Evolutionary conservation across 1,140 invertebrate species (phyloP).

Genomic region (Pinna nobilis): DNA sequence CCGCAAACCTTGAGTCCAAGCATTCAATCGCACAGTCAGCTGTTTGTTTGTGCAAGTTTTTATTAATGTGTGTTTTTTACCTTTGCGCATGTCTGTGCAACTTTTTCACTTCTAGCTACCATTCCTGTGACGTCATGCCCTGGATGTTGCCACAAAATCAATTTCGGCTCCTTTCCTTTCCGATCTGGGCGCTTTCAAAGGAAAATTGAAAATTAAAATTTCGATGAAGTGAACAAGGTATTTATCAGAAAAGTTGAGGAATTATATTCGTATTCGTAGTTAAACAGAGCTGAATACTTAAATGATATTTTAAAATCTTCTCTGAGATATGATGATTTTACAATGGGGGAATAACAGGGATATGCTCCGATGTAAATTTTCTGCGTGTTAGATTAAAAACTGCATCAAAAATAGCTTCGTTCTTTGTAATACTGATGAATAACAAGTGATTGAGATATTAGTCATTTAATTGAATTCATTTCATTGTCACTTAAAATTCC

Average conservation of each 20-base stretch:
- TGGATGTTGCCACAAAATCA: constrained; percentile 60
- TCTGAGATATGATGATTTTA: neutral
- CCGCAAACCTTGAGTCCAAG: neutral
- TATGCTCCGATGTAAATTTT: neutral
- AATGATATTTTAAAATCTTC: neutral
- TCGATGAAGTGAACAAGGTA: neutral
- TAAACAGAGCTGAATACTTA: no score
- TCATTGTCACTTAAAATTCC: no score
- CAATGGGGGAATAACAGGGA: neutral
- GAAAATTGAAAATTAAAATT: neutral
- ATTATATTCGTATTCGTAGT: neutral
- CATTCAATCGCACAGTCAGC: neutral
- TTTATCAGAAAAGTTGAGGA: neutral
- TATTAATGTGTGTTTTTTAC: constrained; percentile 18
- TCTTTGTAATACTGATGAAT: no score
- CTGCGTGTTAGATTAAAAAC: no score
- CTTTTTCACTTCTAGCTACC: constrained; percentile 57
- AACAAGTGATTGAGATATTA: no score
- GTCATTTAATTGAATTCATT: no score
- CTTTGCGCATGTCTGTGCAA: constrained; percentile 59
- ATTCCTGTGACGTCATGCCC: constrained; percentile 68
- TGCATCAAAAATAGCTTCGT: no score
- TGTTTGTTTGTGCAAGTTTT: neutral
- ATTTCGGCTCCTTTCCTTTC: constrained; percentile 36
- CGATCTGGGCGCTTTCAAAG: constrained; percentile 50